Evolutionary conservation across 1,140 invertebrate genomes (phyloP).

Genomic region (Paralvinella palmiformis): DNA sequence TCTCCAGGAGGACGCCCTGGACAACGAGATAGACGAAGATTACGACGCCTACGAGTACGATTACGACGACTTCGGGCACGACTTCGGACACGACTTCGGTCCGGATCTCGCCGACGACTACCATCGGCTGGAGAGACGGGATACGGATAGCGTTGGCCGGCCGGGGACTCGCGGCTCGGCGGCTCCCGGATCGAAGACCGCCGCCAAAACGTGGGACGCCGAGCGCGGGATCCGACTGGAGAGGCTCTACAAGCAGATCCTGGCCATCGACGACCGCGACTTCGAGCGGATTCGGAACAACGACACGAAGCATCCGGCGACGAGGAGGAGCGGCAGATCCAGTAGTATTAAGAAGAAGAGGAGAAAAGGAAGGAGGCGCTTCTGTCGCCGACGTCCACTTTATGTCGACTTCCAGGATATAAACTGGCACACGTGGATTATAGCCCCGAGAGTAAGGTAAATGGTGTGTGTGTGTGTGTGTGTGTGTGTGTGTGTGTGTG

Average conservation of each 20-base stretch:
- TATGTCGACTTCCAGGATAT: slow-evolving; percentile 19
- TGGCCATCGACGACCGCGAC: too few species aligned
- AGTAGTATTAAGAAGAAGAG: slow-evolving; percentile 3
- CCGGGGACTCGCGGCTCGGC: too few species aligned
- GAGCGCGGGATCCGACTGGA: too few species aligned
- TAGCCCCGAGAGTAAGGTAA: slow-evolving; percentile 14
- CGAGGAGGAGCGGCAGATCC: not conserved
- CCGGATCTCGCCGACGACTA: not conserved
- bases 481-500: too few species aligned
- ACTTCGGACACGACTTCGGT: not conserved
- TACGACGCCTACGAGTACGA: not conserved
- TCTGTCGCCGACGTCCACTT: slow-evolving; percentile 9
- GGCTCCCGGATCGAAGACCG: too few species aligned
- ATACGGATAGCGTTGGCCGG: too few species aligned
- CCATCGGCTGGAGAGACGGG: not conserved
- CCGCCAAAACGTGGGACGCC: too few species aligned
- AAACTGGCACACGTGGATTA: slow-evolving; percentile 19
- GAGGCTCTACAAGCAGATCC: too few species aligned
- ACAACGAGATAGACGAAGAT: not conserved
- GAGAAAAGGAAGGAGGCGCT: slow-evolving; percentile 25
- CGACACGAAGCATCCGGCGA: slow-evolving; percentile 7
- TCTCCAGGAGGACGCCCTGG: not conserved
- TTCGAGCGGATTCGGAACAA: too few species aligned
- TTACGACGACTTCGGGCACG: slow-evolving; percentile 6
- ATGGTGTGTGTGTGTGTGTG: too few species aligned